These are phyloP conservation scores for Sakesphorus luctuosus DNA, from an alignment of 2,113 vertebrate genomes.

Conservation along the genomic window DNA sequence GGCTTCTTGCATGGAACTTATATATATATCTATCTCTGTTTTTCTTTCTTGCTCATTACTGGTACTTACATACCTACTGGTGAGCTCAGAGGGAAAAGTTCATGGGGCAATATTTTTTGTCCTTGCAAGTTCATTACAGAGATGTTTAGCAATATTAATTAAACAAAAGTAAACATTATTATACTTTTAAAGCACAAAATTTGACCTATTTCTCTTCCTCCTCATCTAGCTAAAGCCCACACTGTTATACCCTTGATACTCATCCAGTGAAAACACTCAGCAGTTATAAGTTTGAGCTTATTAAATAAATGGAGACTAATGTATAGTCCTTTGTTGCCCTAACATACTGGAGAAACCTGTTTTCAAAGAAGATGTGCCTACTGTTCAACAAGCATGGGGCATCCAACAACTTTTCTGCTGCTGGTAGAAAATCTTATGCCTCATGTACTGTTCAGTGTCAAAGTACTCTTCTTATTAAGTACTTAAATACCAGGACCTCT, in stretches of 20 bases:
- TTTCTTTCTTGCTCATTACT: neutral
- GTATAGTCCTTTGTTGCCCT: neutral
- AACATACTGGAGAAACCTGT: neutral
- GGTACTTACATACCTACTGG: neutral
- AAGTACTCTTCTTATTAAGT: neutral
- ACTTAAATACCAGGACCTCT: neutral
- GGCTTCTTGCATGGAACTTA: neutral
- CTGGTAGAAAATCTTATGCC: neutral
- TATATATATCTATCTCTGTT: rapidly evolving
- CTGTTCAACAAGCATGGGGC: neutral
- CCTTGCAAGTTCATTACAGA: neutral
- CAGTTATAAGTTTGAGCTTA: neutral
- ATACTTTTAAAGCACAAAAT: neutral
- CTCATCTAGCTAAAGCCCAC: neutral
- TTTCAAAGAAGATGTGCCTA: neutral
- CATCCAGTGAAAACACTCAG: neutral
- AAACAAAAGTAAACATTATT: neutral
- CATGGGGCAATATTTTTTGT: neutral
- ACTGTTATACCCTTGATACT: neutral
- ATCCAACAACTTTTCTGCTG: neutral
- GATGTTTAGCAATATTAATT: neutral
- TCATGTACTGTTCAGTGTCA: neutral
- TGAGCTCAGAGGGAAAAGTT: neutral
- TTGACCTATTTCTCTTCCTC: neutral
- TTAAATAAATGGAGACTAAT: neutral